These are phyloP conservation scores for Pediacus dermestoides DNA, from an alignment of 2,888 invertebrate genomes.

Conservation along the genomic window DNA sequence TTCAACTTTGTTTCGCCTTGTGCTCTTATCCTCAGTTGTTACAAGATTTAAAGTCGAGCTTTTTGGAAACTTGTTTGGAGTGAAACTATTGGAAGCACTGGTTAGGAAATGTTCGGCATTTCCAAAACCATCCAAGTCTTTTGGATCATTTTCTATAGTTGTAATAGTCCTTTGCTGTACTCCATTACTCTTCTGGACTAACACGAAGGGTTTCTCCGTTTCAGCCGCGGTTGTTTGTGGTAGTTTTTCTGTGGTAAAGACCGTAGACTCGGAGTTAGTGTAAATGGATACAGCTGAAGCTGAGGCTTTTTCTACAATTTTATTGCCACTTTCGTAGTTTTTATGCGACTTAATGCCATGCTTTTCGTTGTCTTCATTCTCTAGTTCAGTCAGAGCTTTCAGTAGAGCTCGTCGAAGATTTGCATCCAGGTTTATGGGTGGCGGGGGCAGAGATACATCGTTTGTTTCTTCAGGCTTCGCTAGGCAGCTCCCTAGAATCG, in stretches of 20 bases:
- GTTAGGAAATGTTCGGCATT: conserved; percentile 40
- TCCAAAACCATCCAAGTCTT: conserved; percentile 20
- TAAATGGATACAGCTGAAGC: conserved; percentile 60
- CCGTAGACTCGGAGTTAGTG: conserved; percentile 14
- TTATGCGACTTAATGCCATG: conserved; percentile 47
- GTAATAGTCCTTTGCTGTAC: conserved; percentile 38
- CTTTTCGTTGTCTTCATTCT: conserved; percentile 56
- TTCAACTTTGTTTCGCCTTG: conserved; percentile 19
- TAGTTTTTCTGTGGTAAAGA: conserved; percentile 3
- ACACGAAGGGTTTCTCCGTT: conserved; percentile 32
- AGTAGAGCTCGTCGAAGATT: conserved; percentile 72
- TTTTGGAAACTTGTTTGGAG: conserved; percentile 7
- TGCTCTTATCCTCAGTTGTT: conserved; percentile 2
- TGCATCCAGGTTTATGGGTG: conserved; percentile 66
- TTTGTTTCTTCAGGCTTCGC: conserved; percentile 11
- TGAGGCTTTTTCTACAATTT: conserved; percentile 49
- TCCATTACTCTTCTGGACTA: conserved; percentile 42
- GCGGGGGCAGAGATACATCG: conserved; percentile 20
- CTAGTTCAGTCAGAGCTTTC: conserved; percentile 72
- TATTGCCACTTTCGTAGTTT: conserved; percentile 30
- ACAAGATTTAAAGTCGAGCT: not conserved
- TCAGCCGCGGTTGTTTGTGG: conserved; percentile 12
- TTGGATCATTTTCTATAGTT: conserved; percentile 25
- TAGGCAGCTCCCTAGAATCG: conserved; percentile 1
- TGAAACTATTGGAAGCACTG: conserved; percentile 39